phyloP scores from a whole-genome alignment of 2,113 vertebrate genomes.

The Madoqua kirkii region DNA sequence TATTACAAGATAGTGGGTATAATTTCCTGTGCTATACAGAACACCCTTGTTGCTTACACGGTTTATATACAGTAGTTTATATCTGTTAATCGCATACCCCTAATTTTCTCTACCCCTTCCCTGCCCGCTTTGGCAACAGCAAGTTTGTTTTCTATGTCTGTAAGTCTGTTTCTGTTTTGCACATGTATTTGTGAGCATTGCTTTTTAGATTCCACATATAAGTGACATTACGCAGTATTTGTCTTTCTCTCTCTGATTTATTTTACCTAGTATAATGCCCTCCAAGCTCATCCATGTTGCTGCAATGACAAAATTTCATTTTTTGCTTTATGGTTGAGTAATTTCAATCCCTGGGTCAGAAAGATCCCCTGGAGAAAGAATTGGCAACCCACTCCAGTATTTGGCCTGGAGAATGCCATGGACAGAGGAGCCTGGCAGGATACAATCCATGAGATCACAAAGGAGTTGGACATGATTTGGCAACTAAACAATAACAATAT shows the following conservation, averaged over 20 bases:
- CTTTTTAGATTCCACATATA: background rate
- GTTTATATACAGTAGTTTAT: background rate
- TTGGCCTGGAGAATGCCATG: background rate
- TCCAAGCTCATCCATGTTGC: background rate
- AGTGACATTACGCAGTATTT: background rate
- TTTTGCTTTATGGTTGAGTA: background rate
- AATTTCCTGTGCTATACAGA: background rate
- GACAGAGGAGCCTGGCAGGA: background rate
- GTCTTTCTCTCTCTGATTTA: background rate
- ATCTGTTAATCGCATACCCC: background rate
- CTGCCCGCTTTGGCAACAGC: background rate
- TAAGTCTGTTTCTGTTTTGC: background rate
- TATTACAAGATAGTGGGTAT: background rate
- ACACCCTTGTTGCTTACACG: background rate
- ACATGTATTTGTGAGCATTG: background rate
- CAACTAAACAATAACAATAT: background rate
- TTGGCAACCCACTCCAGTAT: background rate
- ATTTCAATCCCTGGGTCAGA: background rate
- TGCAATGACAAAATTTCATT: background rate
- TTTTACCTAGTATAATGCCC: background rate
- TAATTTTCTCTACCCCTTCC: background rate
- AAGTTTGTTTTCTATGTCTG: background rate
- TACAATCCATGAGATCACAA: background rate
- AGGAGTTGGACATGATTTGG: background rate
- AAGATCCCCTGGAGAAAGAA: background rate